Percentiles rank a stretch among this genome's conserved stretches.
phyloP scores from a whole-genome alignment of 2,888 invertebrate genomes.

The Pilophorus perplexus region DNA sequence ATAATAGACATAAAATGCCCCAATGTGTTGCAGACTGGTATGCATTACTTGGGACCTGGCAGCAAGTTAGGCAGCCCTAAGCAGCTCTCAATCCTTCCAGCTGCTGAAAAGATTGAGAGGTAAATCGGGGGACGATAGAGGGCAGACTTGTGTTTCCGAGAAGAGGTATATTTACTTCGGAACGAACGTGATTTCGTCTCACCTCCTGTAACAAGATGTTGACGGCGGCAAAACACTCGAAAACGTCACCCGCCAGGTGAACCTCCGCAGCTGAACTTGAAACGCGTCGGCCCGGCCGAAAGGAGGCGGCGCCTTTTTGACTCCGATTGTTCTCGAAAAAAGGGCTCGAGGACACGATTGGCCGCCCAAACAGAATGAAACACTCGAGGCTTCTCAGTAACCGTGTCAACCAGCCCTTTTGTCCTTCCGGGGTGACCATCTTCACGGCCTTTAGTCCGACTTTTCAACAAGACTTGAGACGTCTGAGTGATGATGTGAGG shows the following conservation, averaged over 20 bases:
- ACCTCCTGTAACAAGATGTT: background rate
- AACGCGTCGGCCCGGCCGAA: too few species aligned
- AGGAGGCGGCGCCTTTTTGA: background rate
- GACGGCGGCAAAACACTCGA: constrained; percentile 9
- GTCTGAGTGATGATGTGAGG: background rate
- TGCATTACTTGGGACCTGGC: too few species aligned
- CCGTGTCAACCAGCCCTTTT: constrained; percentile 5
- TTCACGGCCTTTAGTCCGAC: background rate
- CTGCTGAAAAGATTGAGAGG: too few species aligned
- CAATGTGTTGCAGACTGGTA: too few species aligned
- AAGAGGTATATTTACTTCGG: too few species aligned
- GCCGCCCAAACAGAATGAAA: constrained; percentile 5
- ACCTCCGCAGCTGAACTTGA: background rate
- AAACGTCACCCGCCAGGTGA: background rate
- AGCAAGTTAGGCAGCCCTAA: too few species aligned
- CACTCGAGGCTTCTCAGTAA: too few species aligned
- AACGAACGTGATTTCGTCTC: too few species aligned
- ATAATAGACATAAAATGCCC: too few species aligned
- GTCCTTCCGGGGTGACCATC: background rate
- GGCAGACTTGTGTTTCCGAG: too few species aligned
- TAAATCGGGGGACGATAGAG: too few species aligned
- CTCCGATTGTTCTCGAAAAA: background rate
- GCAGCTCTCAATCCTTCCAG: too few species aligned
- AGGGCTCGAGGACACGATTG: background rate
- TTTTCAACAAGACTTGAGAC: background rate